These are phyloP conservation scores for Mongoloraphidia duomilia DNA, from an alignment of 2,888 invertebrate species.

Conservation along the genomic window DNA sequence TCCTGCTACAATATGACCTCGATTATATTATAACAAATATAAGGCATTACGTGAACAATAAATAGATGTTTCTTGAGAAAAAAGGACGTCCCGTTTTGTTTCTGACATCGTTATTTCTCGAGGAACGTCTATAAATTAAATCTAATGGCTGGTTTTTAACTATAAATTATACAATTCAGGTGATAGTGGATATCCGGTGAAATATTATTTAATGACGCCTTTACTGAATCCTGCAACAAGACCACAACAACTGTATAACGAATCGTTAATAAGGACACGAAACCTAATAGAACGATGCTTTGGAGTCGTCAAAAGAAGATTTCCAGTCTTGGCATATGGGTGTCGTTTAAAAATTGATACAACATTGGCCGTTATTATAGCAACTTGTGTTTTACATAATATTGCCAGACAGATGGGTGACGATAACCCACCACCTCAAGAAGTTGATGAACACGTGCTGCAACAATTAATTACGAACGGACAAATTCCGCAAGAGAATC, in stretches of 20 bases:
- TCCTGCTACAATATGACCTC: too few species aligned
- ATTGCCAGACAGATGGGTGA: constrained; percentile 6
- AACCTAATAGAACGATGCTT: constrained; percentile 18
- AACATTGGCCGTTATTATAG: constrained; percentile 13
- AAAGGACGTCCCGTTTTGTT: too few species aligned
- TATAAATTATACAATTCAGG: constrained; percentile 8
- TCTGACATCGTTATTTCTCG: too few species aligned
- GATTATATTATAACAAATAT: too few species aligned
- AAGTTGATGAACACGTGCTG: not conserved
- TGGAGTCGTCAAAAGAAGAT: constrained; percentile 18
- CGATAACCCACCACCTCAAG: not conserved
- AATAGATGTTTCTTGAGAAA: too few species aligned
- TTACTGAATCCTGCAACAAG: constrained; percentile 10
- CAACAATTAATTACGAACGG: too few species aligned
- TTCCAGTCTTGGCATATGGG: constrained; percentile 19
- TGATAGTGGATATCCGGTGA: constrained; percentile 19
- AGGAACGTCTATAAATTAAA: too few species aligned
- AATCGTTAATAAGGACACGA: constrained; percentile 16
- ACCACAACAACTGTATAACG: constrained; percentile 15
- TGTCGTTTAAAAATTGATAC: constrained; percentile 15
- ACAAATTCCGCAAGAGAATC: too few species aligned
- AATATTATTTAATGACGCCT: constrained; percentile 16
- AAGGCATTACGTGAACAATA: too few species aligned
- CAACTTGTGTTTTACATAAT: constrained; percentile 15
- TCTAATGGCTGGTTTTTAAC: too few species aligned